These are phyloP conservation scores for Diadumene lineata DNA, from an alignment of 92 coral and sea anemone genomes.

Conservation along the genomic window DNA sequence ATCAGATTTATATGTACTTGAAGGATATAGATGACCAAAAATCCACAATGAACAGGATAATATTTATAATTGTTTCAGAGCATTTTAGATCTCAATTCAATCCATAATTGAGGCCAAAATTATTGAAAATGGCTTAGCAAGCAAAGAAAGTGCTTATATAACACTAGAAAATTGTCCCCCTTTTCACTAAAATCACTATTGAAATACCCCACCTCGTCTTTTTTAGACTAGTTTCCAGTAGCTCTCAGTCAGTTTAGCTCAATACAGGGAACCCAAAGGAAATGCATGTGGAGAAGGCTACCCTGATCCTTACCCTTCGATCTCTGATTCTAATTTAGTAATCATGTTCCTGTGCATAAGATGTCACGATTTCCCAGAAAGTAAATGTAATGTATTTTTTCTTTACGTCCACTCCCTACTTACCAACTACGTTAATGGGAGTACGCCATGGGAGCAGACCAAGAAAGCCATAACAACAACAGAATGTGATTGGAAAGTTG, in stretches of 20 bases:
- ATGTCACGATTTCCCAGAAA: background rate
- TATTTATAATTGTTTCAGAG: background rate
- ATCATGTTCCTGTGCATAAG: background rate
- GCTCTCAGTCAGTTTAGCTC: too few species aligned
- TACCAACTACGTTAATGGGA: slow-evolving; percentile 55
- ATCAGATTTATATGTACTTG: background rate
- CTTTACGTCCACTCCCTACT: background rate
- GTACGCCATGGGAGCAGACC: slow-evolving; percentile 33
- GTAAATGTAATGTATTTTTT: too few species aligned
- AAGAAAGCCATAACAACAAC: slow-evolving; percentile 6
- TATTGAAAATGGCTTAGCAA: background rate
- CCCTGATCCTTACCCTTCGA: too few species aligned
- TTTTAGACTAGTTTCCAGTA: too few species aligned
- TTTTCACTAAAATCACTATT: too few species aligned
- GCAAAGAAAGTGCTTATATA: background rate
- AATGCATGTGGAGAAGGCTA: too few species aligned
- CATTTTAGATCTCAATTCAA: background rate
- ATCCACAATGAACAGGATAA: background rate
- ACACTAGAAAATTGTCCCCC: too few species aligned
- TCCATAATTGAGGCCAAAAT: background rate
- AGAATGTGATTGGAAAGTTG: slow-evolving; percentile 14
- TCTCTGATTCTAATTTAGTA: too few species aligned
- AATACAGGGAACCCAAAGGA: too few species aligned
- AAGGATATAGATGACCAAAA: background rate
- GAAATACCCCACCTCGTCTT: too few species aligned